Percentiles rank a stretch among this genome's conserved stretches.
These are phyloP conservation scores for Gisinianus flammeolus DNA, from an alignment of 2,888 invertebrate species.

Conservation along the genomic window DNA sequence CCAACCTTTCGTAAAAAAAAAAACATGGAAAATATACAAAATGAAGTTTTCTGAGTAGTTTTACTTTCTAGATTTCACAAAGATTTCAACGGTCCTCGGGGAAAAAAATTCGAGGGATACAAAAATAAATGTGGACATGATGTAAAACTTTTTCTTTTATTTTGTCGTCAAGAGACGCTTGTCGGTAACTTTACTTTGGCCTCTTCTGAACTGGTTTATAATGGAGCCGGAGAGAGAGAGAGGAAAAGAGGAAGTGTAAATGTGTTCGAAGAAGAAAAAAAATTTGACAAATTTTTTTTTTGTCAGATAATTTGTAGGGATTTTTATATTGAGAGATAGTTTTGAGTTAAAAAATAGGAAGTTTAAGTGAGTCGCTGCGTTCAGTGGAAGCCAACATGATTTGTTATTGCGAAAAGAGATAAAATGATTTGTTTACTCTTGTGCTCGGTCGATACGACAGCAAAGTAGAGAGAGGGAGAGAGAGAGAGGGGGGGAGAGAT, in stretches of 20 bases:
- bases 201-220: too few relatives aligned
- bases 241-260: not conserved
- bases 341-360: constrained; percentile 21
- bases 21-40: too few relatives aligned
- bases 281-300: not conserved
- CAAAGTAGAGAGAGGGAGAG: not conserved
- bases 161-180: too few relatives aligned
- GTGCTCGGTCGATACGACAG: not conserved
- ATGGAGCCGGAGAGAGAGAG: not conserved
- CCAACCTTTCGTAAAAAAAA: too few relatives aligned
- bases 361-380: constrained; percentile 18
- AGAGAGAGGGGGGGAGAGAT: not conserved
- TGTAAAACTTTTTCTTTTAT: not conserved
- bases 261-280: not conserved
- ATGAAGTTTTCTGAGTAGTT: too few relatives aligned
- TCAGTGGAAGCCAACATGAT: not conserved
- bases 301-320: constrained; percentile 5
- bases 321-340: constrained; percentile 15
- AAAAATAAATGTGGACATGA: not conserved
- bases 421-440: constrained; percentile 37
- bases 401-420: constrained; percentile 24
- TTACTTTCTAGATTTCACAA: too few relatives aligned
- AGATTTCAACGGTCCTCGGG: not conserved
- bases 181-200: too few relatives aligned
- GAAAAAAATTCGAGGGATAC: not conserved